phyloP scores from a whole-genome alignment of 2,113 vertebrate genomes.

The Dromas ardeola region DNA sequence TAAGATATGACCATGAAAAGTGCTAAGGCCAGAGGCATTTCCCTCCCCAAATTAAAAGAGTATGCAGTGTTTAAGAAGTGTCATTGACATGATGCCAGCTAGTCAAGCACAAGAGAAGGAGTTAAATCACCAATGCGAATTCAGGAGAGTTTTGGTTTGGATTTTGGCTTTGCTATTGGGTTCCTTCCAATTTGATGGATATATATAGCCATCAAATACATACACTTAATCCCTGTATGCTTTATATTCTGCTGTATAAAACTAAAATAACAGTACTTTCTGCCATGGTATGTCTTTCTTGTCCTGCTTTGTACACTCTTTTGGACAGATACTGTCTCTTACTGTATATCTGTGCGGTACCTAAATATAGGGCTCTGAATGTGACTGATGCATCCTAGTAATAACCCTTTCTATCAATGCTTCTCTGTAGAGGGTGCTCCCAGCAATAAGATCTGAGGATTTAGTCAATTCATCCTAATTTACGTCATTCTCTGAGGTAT shows the following conservation, averaged over 20 bases:
- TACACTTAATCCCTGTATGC: neutral
- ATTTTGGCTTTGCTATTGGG: neutral
- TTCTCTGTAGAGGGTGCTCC: neutral
- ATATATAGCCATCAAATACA: too few relatives aligned
- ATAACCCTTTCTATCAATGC: neutral
- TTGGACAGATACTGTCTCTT: neutral
- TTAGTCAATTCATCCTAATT: neutral
- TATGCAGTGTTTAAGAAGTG: neutral
- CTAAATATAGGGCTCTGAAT: neutral
- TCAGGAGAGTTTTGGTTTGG: neutral
- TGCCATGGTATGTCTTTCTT: neutral
- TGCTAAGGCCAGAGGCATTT: neutral
- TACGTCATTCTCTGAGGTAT: neutral
- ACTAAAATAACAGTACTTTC: neutral
- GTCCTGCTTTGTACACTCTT: neutral
- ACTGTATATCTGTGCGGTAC: neutral
- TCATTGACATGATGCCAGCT: neutral
- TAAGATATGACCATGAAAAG: neutral
- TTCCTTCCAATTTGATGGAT: neutral
- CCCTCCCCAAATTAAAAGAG: neutral
- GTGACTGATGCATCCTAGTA: neutral
- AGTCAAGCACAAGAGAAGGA: neutral
- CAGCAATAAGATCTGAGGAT: neutral
- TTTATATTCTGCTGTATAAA: neutral
- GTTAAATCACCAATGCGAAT: neutral